Evolutionary conservation across 2,888 invertebrate genomes (phyloP).

Genomic region (Melanotus villosus): DNA sequence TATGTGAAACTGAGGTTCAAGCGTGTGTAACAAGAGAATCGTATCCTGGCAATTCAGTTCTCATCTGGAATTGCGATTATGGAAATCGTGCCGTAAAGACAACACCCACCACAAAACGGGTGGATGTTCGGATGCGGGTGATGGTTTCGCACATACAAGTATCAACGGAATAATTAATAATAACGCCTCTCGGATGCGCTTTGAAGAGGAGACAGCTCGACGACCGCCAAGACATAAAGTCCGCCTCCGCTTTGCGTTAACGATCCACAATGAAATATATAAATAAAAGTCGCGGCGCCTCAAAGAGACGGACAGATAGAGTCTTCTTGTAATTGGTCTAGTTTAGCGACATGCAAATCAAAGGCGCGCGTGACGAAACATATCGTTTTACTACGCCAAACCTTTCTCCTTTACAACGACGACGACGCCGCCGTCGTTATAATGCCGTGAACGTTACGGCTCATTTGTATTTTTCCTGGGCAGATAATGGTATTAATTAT

Average conservation of each 20-base stretch:
- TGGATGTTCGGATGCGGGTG: conserved; percentile 12
- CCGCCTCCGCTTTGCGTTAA: conserved; percentile 61
- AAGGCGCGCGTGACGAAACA: conserved; percentile 67
- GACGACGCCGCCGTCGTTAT: conserved; percentile 39
- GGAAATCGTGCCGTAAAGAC: not conserved
- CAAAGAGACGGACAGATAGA: conserved; percentile 64
- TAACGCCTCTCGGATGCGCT: conserved; percentile 45
- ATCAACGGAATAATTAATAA: conserved; percentile 43
- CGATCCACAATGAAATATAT: conserved; percentile 64
- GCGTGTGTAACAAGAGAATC: no score
- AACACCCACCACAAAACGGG: not conserved
- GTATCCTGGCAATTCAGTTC: no score
- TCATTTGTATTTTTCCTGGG: conserved; percentile 42
- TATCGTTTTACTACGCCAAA: conserved; percentile 62
- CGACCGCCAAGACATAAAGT: conserved; percentile 48
- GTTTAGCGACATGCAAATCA: conserved; percentile 67
- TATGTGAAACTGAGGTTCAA: no score
- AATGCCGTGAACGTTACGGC: conserved; percentile 39
- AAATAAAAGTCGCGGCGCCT: conserved; percentile 62
- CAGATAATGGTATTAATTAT: conserved; percentile 44
- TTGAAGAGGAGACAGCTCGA: conserved; percentile 54
- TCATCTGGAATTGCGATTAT: no score
- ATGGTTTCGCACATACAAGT: conserved; percentile 24
- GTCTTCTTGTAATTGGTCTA: conserved; percentile 66
- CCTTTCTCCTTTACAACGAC: conserved; percentile 36